Base-by-base conservation (phyloP, 1,140 invertebrate genomes). In the Drosophila nikananu region DNA sequence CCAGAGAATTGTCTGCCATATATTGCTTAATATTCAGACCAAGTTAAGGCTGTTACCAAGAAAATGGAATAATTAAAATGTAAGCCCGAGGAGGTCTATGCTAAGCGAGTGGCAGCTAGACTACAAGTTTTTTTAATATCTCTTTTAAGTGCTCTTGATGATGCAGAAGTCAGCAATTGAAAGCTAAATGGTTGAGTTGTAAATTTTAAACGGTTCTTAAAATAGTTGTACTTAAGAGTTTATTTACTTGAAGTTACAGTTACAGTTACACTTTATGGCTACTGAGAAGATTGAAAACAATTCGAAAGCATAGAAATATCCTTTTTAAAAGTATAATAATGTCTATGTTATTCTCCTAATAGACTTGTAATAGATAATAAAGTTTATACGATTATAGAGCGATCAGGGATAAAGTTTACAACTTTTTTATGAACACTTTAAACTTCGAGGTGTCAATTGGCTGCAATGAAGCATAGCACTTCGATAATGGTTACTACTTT, bases 391-490 rank as follows among this genome's bases (percentile, higher is more conserved):
- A 12, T 3, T 30, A 51, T 51, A 21, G 10, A 21, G 51, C 30
- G 15, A 55, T 37, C 1, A 5, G n/a, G 35, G 35, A 57, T 23
- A 15, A 1, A 17, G 9, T 39, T 39, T 39, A 39, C 15, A 1
- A 15, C 23, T 23, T 4, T 63, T 15, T 46, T 25, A 67, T 27
- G 17, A 2, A 8, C n/a, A 8, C 44, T 12, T 30, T 39, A 46
- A 46, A 27, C 13, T 58, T 1, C 21, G 12, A 71, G 64, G 67
- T 54, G 67, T 70, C 32, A 68, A 71, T 48, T 25, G 39, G 30
- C 19, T 17, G 25, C 49, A 19, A 55, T 57, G 35, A 27, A 32
- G 59, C 15, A 27, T 37, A 74, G 30, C 49, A 42, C 68, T 8
- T 10, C n/a, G 39, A 37, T 74, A 46, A 73, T 73, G 13, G 32